Percentiles rank a stretch among this genome's conserved stretches.
Evolutionary conservation across 2,888 invertebrate species (phyloP).

Genomic region (Sipha maydis): DNA sequence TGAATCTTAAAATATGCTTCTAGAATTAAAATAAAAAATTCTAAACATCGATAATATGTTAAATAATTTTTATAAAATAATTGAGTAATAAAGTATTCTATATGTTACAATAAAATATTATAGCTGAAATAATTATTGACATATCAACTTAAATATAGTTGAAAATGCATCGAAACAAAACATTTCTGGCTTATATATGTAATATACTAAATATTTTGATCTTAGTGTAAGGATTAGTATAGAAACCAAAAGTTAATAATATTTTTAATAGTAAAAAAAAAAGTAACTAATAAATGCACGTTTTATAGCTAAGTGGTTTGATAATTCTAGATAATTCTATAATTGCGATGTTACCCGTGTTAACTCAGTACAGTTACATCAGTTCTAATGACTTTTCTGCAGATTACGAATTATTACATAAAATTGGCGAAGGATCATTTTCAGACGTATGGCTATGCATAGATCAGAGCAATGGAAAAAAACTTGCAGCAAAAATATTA

Average conservation of each 20-base stretch:
- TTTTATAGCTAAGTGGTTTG: neutral
- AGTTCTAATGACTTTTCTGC: neutral
- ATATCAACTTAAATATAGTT: neutral
- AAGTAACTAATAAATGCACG: neutral
- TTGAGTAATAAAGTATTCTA: too few relatives aligned
- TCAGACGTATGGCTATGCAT: constrained; percentile 39
- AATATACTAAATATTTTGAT: neutral
- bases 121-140: neutral
- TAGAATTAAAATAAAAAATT: too few relatives aligned
- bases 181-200: constrained; percentile 10
- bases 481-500: constrained; percentile 43
- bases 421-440: constrained; percentile 35
- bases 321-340: neutral
- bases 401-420: neutral
- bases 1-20: too few relatives aligned
- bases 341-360: neutral
- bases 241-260: constrained; percentile 8
- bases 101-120: too few relatives aligned
- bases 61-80: too few relatives aligned
- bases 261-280: neutral
- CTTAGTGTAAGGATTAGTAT: neutral
- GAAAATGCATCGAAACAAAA: neutral
- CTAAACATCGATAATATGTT: too few relatives aligned
- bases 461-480: neutral
- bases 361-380: too few relatives aligned